A percentile compares a stretch with the other conserved stretches of the same genome.
These are phyloP conservation scores for Aphidius colemani DNA, from an alignment of 2,888 invertebrate species.

Conservation along the genomic window DNA sequence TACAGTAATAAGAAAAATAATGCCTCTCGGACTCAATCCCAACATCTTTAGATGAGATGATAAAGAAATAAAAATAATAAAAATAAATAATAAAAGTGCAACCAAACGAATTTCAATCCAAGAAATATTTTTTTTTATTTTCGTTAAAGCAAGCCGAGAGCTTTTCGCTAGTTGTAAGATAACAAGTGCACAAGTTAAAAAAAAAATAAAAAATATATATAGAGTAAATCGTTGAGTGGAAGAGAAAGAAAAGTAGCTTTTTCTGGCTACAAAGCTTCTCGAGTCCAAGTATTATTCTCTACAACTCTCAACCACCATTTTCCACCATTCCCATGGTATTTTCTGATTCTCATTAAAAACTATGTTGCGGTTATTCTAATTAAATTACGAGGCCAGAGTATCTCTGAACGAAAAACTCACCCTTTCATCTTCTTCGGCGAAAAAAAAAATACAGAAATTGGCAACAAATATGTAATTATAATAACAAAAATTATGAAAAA, in stretches of 20 bases:
- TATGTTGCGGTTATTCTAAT: constrained; percentile 40
- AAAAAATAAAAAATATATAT: constrained; percentile 15
- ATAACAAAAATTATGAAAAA: background rate
- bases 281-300: constrained; percentile 16
- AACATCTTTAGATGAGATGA: constrained; percentile 26
- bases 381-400: constrained; percentile 39
- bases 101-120: constrained; percentile 47
- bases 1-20: constrained; percentile 47
- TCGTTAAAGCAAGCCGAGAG: constrained; percentile 40
- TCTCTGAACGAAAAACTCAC: constrained; percentile 7
- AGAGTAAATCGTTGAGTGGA: constrained; percentile 25
- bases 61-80: too few species aligned
- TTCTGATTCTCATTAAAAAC: constrained; percentile 38
- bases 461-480: background rate
- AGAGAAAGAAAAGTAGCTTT: constrained; percentile 32
- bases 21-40: constrained; percentile 40
- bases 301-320: constrained; percentile 2
- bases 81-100: background rate
- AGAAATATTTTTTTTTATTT: constrained; percentile 42
- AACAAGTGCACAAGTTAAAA: constrained; percentile 10
- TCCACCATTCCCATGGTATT: constrained; percentile 22
- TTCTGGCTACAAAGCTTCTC: constrained; percentile 2
- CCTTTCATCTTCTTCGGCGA: too few species aligned
- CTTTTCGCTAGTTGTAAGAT: constrained; percentile 22
- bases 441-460: background rate